phyloP scores from a whole-genome alignment of 2,113 vertebrate species.

The Cololabis saira region DNA sequence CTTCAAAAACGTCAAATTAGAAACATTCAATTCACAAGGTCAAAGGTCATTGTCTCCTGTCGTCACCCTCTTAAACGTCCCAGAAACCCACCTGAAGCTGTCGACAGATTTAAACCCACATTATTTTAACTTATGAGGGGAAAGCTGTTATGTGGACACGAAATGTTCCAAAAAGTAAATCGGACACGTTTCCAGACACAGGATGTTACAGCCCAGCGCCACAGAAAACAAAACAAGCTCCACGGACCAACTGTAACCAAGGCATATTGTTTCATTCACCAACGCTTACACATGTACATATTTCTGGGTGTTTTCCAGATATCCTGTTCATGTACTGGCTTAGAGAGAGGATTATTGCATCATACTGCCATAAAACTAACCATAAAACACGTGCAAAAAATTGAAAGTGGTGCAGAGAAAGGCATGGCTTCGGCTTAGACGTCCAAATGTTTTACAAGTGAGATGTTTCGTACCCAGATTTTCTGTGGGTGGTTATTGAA shows the following conservation, averaged over 20 bases:
- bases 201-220: conserved; percentile 1
- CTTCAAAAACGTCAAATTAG: no score
- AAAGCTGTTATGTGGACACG: conserved; percentile 17
- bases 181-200: conserved; percentile 34
- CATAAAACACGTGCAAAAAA: conserved; percentile 35
- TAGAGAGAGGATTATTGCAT: conserved; percentile 36
- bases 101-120: conserved; percentile 6
- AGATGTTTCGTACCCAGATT: conserved; percentile 17
- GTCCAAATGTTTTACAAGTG: conserved; percentile 30
- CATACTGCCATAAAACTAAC: conserved; percentile 30
- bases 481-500: conserved; percentile 35
- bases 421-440: conserved; percentile 4
- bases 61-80: background rate
- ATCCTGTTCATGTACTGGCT: background rate
- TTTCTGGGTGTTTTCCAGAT: no score
- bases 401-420: conserved; percentile 6
- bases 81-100: background rate
- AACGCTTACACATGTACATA: no score
- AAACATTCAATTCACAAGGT: no score
- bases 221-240: conserved; percentile 23
- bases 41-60: no score
- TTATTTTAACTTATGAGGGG: conserved; percentile 14
- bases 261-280: no score
- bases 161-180: conserved; percentile 34
- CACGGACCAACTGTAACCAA: background rate